phyloP scores from a whole-genome alignment of 1,140 invertebrate species.

The Physella acuta region DNA sequence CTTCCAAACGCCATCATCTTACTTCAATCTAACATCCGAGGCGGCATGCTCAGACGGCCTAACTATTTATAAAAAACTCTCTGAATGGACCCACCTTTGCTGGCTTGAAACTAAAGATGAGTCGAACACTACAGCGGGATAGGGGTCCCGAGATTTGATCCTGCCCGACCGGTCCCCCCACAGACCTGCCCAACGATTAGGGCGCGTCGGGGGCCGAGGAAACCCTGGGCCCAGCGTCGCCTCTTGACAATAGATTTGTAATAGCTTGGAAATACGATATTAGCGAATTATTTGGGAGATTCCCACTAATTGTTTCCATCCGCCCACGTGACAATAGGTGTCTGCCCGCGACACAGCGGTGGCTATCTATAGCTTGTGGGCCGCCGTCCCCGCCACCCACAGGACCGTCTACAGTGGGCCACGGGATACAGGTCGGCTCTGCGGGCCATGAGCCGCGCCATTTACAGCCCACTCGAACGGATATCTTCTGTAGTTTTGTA shows the following conservation, averaged over 20 bases:
- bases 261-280: constrained; percentile 18
- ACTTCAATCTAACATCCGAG: too few species aligned
- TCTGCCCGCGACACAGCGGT: neutral
- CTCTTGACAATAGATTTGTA: constrained; percentile 6
- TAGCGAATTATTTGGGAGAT: constrained; percentile 1
- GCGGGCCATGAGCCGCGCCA: too few species aligned
- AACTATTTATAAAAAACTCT: too few species aligned
- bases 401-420: neutral
- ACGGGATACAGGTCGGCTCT: too few species aligned
- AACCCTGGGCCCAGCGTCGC: neutral
- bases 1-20: too few species aligned
- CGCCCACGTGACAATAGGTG: neutral
- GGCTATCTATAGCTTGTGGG: neutral
- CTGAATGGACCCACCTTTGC: too few species aligned
- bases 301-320: constrained; percentile 5
- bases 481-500: too few species aligned
- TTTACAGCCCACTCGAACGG: too few species aligned
- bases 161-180: neutral
- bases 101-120: constrained; percentile 7
- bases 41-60: too few species aligned
- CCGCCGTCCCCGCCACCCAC: neutral
- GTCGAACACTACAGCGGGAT: neutral
- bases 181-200: constrained; percentile 2
- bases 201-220: neutral
- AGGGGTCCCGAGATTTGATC: neutral